Base-by-base conservation (phyloP, 2,888 invertebrate species). In the Tiliacea aurago region DNA sequence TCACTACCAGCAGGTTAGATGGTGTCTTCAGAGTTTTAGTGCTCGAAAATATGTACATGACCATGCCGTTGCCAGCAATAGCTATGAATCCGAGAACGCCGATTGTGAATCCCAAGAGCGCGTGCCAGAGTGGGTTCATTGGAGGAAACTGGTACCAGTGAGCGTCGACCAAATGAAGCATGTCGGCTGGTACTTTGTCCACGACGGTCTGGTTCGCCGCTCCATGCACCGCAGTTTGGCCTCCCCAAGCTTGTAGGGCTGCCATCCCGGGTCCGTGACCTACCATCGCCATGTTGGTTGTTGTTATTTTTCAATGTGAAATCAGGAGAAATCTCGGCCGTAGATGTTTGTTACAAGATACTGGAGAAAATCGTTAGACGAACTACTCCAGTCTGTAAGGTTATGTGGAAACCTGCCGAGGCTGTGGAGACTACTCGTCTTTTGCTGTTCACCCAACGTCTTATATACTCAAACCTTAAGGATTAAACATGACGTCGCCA, bases 81-180 rank as follows among this genome's bases (percentile, higher is more conserved):
- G 98, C 97, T 84, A 98, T 92, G 87, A 97, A 93, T 69, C 98
- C 98, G 85, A 99, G 97, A 68, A 97, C 92, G 69, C 97, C 97
- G 91, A 99, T 98, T 75, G 98, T 97, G 89, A 98, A 97, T 67
- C 98, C 98, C 28, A 98, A 95, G 63, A 98, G 97, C 81, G 97
- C 98, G 91, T 98, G 98, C 98, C 98, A 98, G 67, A 98, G 96
- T 11, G 98, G 98, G 91, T 99, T 98, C 97, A 99, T 97, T 20
- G 99, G 98, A 76, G 98, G 98, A 89, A 98, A 99, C 92, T 98
- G 98, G 93, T 98, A 98, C 98, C 98, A 98, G 91, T 98, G 97
- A 55, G 98, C 95, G 91, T 98, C 98, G 81, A 98, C 96, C 96
- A 98, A 94, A 91, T 97, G 97, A 81, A 98, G 95, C 97, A 98